phyloP scores from a whole-genome alignment of 2,113 vertebrate species.

The Trinectes maculatus region DNA sequence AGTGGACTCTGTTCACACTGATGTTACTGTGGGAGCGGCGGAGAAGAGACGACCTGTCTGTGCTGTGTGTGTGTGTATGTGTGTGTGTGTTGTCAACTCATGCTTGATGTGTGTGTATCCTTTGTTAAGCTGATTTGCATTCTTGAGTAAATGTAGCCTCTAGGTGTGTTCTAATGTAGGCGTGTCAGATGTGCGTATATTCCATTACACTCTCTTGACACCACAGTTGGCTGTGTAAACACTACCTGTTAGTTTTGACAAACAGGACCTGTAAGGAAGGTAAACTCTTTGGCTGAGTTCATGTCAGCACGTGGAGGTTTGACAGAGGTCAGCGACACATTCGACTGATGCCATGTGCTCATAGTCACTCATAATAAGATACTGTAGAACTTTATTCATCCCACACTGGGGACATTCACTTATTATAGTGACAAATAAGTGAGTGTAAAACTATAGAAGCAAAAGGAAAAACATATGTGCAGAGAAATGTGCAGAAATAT shows the following conservation, averaged over 20 bases:
- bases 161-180: slow-evolving; percentile 19
- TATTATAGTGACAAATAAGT: no score
- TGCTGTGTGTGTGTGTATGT: slow-evolving; percentile 13
- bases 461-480: no score
- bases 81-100: not conserved
- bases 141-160: not conserved
- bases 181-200: slow-evolving; percentile 14
- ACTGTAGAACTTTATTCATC: no score
- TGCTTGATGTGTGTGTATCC: not conserved
- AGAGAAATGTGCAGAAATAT: no score
- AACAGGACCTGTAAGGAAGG: not conserved
- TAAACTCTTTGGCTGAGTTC: not conserved
- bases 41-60: not conserved
- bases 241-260: slow-evolving; percentile 27
- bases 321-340: not conserved
- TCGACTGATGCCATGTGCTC: no score
- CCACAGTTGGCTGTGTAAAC: slow-evolving; percentile 3
- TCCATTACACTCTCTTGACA: not conserved
- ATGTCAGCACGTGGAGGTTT: not conserved
- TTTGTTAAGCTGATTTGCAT: slow-evolving; percentile 43
- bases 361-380: no score
- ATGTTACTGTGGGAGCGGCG: not conserved
- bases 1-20: not conserved
- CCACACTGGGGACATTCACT: no score
- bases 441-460: no score